Evolutionary conservation across 37 sponge, comb jelly and placozoan species (phyloP), one percentile per base, ranked within the genome.

Genomic region (Crambe crambe): DNA sequence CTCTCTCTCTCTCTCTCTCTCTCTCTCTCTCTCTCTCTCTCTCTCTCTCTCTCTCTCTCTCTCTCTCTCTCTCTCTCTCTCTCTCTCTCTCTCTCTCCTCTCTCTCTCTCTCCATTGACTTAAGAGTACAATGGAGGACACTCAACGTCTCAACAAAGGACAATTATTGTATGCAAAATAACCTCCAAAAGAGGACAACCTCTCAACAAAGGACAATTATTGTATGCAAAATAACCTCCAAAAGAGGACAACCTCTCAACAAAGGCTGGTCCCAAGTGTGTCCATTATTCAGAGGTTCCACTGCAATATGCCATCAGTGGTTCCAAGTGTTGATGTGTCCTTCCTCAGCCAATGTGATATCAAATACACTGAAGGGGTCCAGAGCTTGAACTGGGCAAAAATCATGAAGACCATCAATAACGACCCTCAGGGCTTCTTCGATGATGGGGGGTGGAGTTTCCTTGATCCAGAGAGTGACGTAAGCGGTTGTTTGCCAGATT

Each of bases 341-440:
- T 12, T 47, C 6, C 17, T 1, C 84, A 95, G 95, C 51, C 92
- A 92, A 31, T 96, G 95, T 91, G 99, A 98, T 68, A 91, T 96
- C 74, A 93, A 93, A 65, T 98, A 98, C 80, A 98, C 99, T 23
- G 99, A 98, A 63, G 99, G 99, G 12, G 76, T 96, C 8, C 95
- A 96, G 80, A 94, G 91, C 60, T 87, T 98, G 61, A 98, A 96
- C 72, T 98, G 99, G 99, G 57, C 93, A 37, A 98, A 98, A 72
- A 94, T 98, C 68, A 98, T 98, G 99, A 98, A 98, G 64, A 96
- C 99, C 43, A 98, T 98, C 72, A 88, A 79, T 31, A 97, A 98
- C 74, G 95, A 98, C 66, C 95, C 97, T 21, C 91, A 94, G 30
- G 95, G 92, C 0, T 98, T 98, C 92, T 98, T 98, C 72, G 90